Evolutionary conservation across 2,797 vertebrate genomes (phyloP).

Genomic region (Micrastur ruficollis): DNA sequence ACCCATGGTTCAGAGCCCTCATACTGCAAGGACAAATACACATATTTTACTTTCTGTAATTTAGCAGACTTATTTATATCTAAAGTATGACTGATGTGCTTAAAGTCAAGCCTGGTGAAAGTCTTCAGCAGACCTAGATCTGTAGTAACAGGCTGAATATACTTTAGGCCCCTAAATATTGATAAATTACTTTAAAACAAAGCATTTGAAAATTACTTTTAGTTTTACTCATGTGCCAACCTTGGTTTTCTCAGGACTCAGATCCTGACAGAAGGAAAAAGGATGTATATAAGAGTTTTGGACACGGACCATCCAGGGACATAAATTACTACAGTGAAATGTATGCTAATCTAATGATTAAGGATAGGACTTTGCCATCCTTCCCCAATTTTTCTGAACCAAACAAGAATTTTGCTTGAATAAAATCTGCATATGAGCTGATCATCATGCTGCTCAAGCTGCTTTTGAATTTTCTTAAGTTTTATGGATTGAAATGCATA

Average conservation of each 20-base stretch:
- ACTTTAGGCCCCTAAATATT: neutral
- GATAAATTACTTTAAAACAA: slow-evolving; percentile 2
- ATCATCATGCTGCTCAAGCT: neutral
- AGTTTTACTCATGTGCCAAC: neutral
- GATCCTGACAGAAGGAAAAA: neutral
- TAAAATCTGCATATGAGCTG: neutral
- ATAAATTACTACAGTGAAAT: neutral
- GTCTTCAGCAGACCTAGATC: neutral
- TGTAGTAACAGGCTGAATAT: neutral
- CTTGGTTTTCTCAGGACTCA: neutral
- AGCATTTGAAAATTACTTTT: neutral
- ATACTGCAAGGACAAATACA: neutral
- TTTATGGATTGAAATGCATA: neutral
- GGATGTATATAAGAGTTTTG: neutral
- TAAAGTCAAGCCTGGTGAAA: neutral
- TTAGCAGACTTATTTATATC: neutral
- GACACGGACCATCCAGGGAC: neutral
- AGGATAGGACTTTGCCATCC: neutral
- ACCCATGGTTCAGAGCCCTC: neutral
- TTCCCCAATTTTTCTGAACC: neutral
- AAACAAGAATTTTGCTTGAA: neutral
- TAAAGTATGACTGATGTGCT: neutral
- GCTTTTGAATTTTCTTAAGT: neutral
- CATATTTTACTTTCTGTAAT: neutral
- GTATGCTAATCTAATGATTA: neutral